phyloP scores from a whole-genome alignment of 2,888 invertebrate species.

The Oligia strigilis region DNA sequence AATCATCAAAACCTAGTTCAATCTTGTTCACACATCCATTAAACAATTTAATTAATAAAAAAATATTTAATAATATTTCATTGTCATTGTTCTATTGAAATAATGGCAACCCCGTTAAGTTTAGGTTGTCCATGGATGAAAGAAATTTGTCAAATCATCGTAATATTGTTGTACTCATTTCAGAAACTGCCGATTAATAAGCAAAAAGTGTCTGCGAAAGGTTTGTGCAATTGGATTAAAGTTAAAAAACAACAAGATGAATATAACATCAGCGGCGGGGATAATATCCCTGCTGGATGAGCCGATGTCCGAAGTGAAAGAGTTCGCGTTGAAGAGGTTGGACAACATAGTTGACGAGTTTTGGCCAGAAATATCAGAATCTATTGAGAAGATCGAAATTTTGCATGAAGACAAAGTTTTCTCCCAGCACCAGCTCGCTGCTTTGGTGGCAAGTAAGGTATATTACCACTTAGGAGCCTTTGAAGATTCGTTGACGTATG shows the following conservation, averaged over 20 bases:
- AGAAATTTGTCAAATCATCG: constrained; percentile 88
- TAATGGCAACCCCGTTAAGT: constrained; percentile 26
- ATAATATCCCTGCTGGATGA: constrained; percentile 99
- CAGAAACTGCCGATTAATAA: constrained; percentile 56
- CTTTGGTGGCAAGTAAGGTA: constrained; percentile 99
- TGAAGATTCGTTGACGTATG: constrained; percentile 99
- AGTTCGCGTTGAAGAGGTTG: constrained; percentile 97
- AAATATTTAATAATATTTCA: too few species aligned
- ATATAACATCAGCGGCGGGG: constrained; percentile 93
- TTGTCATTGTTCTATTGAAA: not conserved
- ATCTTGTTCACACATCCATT: not conserved
- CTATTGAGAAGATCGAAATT: constrained; percentile 99
- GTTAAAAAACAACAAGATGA: constrained; percentile 79
- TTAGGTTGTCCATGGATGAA: constrained; percentile 70
- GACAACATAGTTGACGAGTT: constrained; percentile 99
- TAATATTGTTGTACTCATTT: constrained; percentile 70
- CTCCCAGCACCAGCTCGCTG: constrained; percentile 97
- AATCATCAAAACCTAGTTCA: not conserved
- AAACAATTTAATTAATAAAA: not conserved
- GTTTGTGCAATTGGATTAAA: constrained; percentile 47
- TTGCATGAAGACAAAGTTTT: constrained; percentile 98
- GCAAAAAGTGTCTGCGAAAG: constrained; percentile 43
- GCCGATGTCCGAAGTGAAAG: constrained; percentile 97
- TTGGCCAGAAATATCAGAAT: constrained; percentile 99
- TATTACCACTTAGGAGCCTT: constrained; percentile 99